Conservation (phyloP, 1,140 invertebrate species). For the Sinella curviseta region DNA sequence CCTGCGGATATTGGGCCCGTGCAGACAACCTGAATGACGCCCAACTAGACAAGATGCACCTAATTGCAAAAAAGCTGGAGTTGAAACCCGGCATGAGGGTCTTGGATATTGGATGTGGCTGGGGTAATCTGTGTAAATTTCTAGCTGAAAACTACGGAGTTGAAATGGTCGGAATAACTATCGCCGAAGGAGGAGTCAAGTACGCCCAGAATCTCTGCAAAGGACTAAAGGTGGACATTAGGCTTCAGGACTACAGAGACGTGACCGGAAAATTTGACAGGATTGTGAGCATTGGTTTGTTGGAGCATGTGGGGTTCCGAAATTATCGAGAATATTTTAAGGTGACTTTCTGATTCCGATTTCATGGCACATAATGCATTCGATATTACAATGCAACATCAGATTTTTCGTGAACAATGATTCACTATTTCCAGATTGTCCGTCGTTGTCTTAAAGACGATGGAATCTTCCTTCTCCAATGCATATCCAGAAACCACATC, state of each 20-base stretch:
- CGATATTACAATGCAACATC: no score
- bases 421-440: background rate
- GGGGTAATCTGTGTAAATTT: constrained; percentile 46
- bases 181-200: constrained; percentile 36
- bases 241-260: constrained; percentile 41
- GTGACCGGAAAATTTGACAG: constrained; percentile 42
- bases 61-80: background rate
- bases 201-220: constrained; percentile 26
- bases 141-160: constrained; percentile 41
- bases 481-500: constrained; percentile 13
- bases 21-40: background rate
- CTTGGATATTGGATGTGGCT: constrained; percentile 48
- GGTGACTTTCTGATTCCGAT: background rate
- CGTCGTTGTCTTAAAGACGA: background rate
- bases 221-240: constrained; percentile 33
- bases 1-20: constrained; percentile 25
- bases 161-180: constrained; percentile 28
- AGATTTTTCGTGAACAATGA: background rate
- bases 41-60: background rate
- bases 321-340: background rate
- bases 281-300: background rate
- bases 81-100: background rate
- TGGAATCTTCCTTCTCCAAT: constrained; percentile 32
- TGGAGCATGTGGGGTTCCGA: background rate
- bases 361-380: background rate